A percentile compares a stretch with the other conserved stretches of the same genome.
Evolutionary conservation across 2,888 invertebrate genomes (phyloP).

Genomic region (Furcula furcula): DNA sequence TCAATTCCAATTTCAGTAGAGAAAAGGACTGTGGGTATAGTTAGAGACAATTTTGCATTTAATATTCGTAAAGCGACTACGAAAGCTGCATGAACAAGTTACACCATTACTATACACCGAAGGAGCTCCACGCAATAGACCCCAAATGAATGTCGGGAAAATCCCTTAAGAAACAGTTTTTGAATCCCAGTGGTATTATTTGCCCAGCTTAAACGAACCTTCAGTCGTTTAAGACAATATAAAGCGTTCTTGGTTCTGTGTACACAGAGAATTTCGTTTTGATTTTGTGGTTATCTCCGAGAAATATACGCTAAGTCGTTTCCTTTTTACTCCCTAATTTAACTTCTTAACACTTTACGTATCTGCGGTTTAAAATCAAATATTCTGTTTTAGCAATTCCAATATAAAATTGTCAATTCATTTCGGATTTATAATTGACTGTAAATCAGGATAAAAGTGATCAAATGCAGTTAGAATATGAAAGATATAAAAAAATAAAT

Average conservation of each 20-base stretch:
- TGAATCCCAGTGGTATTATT: conserved; percentile 53
- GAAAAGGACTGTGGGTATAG: conserved; percentile 12
- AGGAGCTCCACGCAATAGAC: conserved; percentile 53
- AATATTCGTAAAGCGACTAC: conserved; percentile 32
- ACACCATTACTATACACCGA: conserved; percentile 47
- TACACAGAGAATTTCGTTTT: conserved; percentile 22
- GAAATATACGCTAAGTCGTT: conserved; percentile 7
- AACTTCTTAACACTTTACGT: no score
- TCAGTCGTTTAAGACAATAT: conserved; percentile 47
- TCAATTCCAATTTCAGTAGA: neutral
- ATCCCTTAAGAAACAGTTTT: conserved; percentile 57
- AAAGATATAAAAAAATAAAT: no score
- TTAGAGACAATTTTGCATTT: conserved; percentile 26
- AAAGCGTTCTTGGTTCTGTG: conserved; percentile 42
- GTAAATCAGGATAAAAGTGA: no score
- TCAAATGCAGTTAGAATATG: no score
- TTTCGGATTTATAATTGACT: no score
- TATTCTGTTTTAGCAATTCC: no score
- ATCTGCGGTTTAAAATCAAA: no score
- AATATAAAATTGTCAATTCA: no score
- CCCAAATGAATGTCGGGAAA: conserved; percentile 52
- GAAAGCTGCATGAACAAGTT: conserved; percentile 32
- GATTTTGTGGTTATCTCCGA: conserved; percentile 8
- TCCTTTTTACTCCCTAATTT: neutral
- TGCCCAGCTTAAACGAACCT: conserved; percentile 43